Percentiles rank a stretch among this genome's conserved stretches.
Conservation (phyloP, 1,140 invertebrate species). For the Druon quercuslanigerum region DNA sequence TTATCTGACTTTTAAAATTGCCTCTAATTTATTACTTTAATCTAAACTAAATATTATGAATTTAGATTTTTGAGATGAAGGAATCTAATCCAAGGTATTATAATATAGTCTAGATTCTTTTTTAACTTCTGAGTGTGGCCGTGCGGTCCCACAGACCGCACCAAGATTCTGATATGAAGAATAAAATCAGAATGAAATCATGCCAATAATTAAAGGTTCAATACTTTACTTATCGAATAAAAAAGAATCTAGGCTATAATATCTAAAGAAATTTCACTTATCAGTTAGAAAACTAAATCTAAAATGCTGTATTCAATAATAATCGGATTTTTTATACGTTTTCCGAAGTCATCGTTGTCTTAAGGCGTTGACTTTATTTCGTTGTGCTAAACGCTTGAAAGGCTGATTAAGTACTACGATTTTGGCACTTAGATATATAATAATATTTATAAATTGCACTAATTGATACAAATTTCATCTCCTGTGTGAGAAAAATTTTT, state of each 20-base stretch:
- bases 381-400: constrained; percentile 58
- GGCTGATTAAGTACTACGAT: constrained; percentile 67
- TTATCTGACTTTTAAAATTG: neutral
- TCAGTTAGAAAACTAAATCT: constrained; percentile 40
- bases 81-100: constrained; percentile 16
- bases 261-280: constrained; percentile 41
- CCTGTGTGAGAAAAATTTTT: too few species aligned
- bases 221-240: too few species aligned
- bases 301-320: constrained; percentile 34
- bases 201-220: too few species aligned
- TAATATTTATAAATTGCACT: constrained; percentile 63
- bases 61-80: too few species aligned
- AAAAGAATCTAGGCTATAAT: constrained; percentile 8
- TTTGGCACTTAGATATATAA: constrained; percentile 71
- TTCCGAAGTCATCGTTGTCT: constrained; percentile 23
- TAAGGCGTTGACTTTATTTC: constrained; percentile 48
- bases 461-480: constrained; percentile 39
- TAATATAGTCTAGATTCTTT: too few species aligned
- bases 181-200: too few species aligned
- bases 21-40: too few species aligned
- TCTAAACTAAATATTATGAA: too few species aligned
- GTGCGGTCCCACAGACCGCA: too few species aligned
- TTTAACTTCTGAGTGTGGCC: too few species aligned
- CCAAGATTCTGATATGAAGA: too few species aligned
- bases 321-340: neutral